Base-by-base conservation (phyloP, 2,797 vertebrate species). In the Neomorphus geoffroyi region DNA sequence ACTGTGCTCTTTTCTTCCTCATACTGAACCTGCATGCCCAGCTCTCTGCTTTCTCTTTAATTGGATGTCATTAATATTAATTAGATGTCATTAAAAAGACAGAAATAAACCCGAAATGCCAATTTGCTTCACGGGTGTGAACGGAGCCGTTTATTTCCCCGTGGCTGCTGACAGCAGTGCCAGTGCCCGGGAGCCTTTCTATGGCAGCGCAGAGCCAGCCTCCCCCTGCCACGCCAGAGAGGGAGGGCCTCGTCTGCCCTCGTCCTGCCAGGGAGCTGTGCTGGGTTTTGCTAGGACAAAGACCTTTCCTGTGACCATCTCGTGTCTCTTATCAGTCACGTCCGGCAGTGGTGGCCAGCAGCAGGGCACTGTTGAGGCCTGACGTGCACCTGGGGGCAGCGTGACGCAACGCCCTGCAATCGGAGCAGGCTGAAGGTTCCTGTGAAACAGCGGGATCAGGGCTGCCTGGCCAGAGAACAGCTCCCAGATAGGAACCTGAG, bases 161-260 rank as follows among this genome's bases (percentile, higher is more conserved):
- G 0, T 6, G 57, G 24, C 2, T 14, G 27, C 7, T 1, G 6
- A 21, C 7, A 35, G 1, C 11, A 11, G 27, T 0, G 18, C 4
- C 7, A 3, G 39, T 18, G 35, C 22, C 61, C 39, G 2, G 32
- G 50, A 73, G 33, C 56, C 30, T 19, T 27, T 30, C 23, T 70
- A 50, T 16, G 65, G 45, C 37, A 30, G 33, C 4, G 2, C 2
- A 7, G 61, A 60, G 86, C 4, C 41, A 30, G 45, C 66, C 19
- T 22, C 3, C 46, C 53, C 43, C 54, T n/a, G 62, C 26, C 81
- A 21, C 0, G 1, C 69, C 3, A 11, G 39, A 41, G 50, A 8
- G n/a, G n/a, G n/a, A n/a, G 1, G 11, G 21, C 41, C 84, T 35
- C 66, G 11, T 4, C n/a, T 56, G 82, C n/a, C 41, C 53, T 9